Evolutionary conservation across 2,797 vertebrate species (phyloP), one percentile per base, ranked within the genome.

Genomic region (Psittacula echo): DNA sequence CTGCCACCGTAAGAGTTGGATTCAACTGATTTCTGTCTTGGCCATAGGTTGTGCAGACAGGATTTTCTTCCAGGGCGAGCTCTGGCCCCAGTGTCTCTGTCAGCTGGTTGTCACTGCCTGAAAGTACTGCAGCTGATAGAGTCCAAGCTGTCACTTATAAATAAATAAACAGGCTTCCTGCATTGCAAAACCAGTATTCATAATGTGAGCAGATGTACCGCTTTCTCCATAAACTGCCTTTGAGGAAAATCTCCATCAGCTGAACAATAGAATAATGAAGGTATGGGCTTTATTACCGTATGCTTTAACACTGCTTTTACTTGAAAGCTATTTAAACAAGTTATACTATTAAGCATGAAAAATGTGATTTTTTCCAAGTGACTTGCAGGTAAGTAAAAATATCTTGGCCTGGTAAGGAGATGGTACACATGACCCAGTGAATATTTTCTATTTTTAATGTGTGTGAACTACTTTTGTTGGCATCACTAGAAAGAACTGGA

Each of bases 91-190:
- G 39, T 0, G 0, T 47, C 68, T 79, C 45, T 1, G 53, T 89
- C 90, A 94, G 83, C 67, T 84, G 76, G 21, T 47, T 90, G 51
- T 74, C 22, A 5, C 76, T 93, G 81, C 58, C 92, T 88, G 92
- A 78, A 37, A 81, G 13, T 82, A n/a, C 44, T 87, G 71, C 72
- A 61, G 56, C 56, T 79, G 67, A 65, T 65, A 79, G 60, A 85
- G 90, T 90, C 60, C 76, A 62, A 94, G 37, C 41, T 91, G 90
- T 85, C 83, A 71, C 78, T 84, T 94, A 89, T 94, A 82, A 96
- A 96, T 93, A 94, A 97, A 90, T 91, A 91, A 96, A 53, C 18
- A 88, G 74, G 26, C 51, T 85, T 89, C 64, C 83, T 89, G 64
- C 45, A 4, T 44, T 82, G 68, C 80, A 76, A 82, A 91, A 60